Conservation (phyloP, 2,888 invertebrate genomes). For the Drosophila engyochracea region DNA sequence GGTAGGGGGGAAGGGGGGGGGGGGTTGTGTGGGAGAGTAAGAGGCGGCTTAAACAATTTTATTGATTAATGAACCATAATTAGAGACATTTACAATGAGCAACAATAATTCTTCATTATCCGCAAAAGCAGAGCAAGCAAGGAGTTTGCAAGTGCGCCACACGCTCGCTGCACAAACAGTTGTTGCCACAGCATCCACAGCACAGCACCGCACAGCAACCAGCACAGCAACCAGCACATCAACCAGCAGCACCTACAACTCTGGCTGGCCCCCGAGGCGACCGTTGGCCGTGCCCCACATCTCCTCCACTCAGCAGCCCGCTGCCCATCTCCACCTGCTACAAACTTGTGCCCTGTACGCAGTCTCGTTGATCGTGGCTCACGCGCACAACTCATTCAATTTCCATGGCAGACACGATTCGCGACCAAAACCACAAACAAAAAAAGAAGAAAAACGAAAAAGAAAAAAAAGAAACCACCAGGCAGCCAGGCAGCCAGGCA, state of each 20-base stretch:
- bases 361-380: constrained; percentile 70
- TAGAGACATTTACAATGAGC: constrained; percentile 84
- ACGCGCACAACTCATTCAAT: constrained; percentile 82
- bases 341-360: constrained; percentile 36
- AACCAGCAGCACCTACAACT: constrained; percentile 40
- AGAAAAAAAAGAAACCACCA: not conserved
- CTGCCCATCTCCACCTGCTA: constrained; percentile 12
- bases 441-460: not conserved
- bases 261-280: constrained; percentile 46
- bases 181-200: constrained; percentile 3
- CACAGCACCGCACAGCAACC: not conserved
- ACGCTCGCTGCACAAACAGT: constrained; percentile 7
- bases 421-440: constrained; percentile 19
- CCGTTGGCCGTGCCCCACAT: constrained; percentile 37
- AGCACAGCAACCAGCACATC: not conserved
- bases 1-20: not conserved
- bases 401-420: constrained; percentile 77
- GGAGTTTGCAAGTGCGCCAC: constrained; percentile 20
- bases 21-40: constrained; percentile 1
- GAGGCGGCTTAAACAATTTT: constrained; percentile 80
- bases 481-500: not conserved
- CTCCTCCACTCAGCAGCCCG: not conserved
- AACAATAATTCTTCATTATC: constrained; percentile 85
- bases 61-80: constrained; percentile 86
- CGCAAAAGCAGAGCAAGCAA: constrained; percentile 61